Base-by-base conservation (phyloP, 2,888 invertebrate genomes). In the Nowickia ferox region DNA sequence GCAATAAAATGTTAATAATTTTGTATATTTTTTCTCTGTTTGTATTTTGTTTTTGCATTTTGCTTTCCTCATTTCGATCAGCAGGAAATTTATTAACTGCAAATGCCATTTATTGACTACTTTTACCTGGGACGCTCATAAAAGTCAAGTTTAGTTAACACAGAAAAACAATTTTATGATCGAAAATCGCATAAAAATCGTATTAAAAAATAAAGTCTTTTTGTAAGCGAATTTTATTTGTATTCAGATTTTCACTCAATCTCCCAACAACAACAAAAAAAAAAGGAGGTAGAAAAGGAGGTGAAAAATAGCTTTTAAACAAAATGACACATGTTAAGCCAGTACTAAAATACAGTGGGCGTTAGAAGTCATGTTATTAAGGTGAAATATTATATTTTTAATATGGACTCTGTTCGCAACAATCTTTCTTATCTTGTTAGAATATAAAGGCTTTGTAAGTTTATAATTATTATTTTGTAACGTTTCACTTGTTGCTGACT, bases 31-130 rank as follows among this genome's bases (percentile, higher is more conserved):
- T 69, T 48, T 10, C 9, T 69, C 42, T 17, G 9, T 55, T 57
- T 65, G 1, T n/a, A 40, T 57, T 42, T 65, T 42, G 30, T 30
- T n/a, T 55, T 57, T 65, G 0, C 6, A 40, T 57, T 42, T 57
- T 48, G 19, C 10, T 68, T 17, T 42, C 22, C n/a, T n/a, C n/a
- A n/a, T n/a, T 63, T 40, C 30, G 30, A 30, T 65, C 30, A 15
- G 10, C 1, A n/a, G 9, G 68, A 78, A 78, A 86, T 86, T 87
- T 88, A 88, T 88, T 86, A 86, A 87, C 86, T 86, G 84, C 78
- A 86, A 84, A 82, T 87, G 87, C 83, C 87, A 87, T 81, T 88
- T 87, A 87, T 88, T 86, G 87, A 86, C 87, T 84, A 86, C 87
- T 88, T 87, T 86, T 86, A 79, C 83, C 68, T 78, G 71, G 68